Base-by-base conservation (phyloP, 2,888 invertebrate species). In the Perithous albicinctus region DNA sequence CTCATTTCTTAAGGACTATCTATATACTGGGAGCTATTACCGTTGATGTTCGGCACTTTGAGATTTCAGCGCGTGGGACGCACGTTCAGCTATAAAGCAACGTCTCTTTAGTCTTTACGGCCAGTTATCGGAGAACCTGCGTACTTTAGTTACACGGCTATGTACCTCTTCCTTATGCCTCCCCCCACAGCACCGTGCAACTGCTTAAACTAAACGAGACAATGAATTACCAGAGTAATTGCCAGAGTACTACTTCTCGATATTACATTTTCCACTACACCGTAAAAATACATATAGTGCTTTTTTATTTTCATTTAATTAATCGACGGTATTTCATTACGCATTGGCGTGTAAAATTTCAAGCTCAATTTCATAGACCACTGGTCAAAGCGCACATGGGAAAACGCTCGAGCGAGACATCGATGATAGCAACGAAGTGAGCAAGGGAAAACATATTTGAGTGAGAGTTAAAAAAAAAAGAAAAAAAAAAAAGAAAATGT, bases 31-130 rank as follows among this genome's bases (percentile, higher is more conserved):
- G 23, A 43, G 43, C 46, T 66, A 15, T 46, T 48, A 48, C 43
- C 66, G 15, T 7, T 46, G 46, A 15, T 12, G 20, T 48, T 63
- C 41, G 70, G 56, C 41, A 59, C 59, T 61, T 46, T 29, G 59
- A 72, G 72, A 59, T 72, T 59, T 61, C 56, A 35, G 72, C 59
- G 12, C 32, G 59, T 59, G 6, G 18, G 23, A 26, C 23, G 35
- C 46, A 38, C 26, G 38, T 8, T 32, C 12, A 18, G 66, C 54
- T 29, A 59, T 73, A 73, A 73, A 72, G 48, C 78, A 64, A 23
- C 46, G 78, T 67, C 73, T 67, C 51, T 73, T 66, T 73, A 63
- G 66, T 67, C 51, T 73, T 66, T 73, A 63, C 43, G 35, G 54
- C 48, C 54, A n/a, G 1, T 15, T 59, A 64, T 66, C 72, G 35